These are phyloP conservation scores for Sterrhoptilus dennistouni DNA, from an alignment of 2,113 vertebrate species.

Conservation along the genomic window DNA sequence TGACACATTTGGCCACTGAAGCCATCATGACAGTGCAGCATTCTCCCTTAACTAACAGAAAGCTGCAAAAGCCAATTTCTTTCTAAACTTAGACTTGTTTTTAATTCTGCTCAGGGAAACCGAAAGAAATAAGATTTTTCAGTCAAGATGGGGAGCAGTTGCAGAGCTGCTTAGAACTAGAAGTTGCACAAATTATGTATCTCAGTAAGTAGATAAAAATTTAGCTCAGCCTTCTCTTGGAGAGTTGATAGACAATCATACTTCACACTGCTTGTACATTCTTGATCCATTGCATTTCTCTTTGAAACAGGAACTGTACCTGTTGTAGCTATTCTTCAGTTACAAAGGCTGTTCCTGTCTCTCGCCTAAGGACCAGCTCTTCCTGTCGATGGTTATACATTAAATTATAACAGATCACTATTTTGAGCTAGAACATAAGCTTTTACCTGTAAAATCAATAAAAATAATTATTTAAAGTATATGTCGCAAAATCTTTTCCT, in stretches of 20 bases:
- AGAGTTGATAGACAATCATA: neutral
- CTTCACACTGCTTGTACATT: neutral
- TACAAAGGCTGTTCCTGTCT: neutral
- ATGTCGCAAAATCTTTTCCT: fast-evolving
- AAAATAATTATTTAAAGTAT: neutral
- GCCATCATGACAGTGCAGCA: neutral
- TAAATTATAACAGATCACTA: neutral
- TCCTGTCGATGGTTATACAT: neutral
- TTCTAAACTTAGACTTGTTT: neutral
- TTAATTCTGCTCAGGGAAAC: neutral
- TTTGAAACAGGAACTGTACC: neutral
- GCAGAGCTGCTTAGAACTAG: neutral
- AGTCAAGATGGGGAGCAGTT: neutral
- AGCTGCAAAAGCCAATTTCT: neutral
- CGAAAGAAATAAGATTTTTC: neutral
- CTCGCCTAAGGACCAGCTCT: neutral
- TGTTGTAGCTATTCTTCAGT: neutral
- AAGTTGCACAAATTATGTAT: neutral
- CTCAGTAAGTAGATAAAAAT: neutral
- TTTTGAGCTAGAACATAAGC: neutral
- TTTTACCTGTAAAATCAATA: neutral
- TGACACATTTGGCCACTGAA: neutral
- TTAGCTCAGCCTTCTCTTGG: neutral
- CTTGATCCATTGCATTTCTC: neutral
- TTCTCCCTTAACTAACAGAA: neutral